Evolutionary conservation across 2,888 invertebrate species (phyloP).

Genomic region (Escarpia spicata): DNA sequence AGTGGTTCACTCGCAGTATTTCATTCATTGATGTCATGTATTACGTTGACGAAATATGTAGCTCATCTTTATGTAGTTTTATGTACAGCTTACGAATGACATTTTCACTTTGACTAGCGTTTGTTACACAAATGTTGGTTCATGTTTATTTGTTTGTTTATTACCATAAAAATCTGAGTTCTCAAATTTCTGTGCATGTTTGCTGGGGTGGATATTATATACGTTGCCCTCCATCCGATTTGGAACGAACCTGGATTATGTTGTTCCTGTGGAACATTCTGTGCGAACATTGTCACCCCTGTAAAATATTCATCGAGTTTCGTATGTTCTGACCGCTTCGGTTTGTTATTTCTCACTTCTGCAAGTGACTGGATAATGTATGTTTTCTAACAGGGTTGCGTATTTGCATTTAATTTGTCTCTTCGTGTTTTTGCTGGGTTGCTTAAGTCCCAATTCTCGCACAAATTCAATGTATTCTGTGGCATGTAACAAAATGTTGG

Average conservation of each 20-base stretch:
- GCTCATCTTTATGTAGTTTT: neutral
- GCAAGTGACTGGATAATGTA: neutral
- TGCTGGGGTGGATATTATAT: neutral
- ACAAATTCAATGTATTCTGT: conserved; percentile 4
- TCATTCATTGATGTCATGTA: neutral
- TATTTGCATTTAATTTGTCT: neutral
- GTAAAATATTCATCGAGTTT: neutral
- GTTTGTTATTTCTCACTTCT: neutral
- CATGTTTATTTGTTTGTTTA: neutral
- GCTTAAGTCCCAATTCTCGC: neutral
- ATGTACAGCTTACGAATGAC: neutral
- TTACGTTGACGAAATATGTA: neutral
- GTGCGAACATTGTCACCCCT: neutral
- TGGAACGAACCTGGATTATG: neutral
- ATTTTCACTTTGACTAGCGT: neutral
- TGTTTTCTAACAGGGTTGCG: neutral
- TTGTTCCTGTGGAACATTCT: conserved; percentile 11
- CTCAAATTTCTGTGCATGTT: no score
- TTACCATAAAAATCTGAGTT: neutral
- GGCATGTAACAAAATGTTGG: neutral
- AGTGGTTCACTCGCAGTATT: neutral
- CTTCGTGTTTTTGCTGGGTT: neutral
- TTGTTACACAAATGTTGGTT: neutral
- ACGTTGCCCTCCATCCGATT: neutral
- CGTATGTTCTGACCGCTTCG: neutral